Base-by-base conservation (phyloP, 2,888 invertebrate genomes). In the Lasioglossum marginatum region DNA sequence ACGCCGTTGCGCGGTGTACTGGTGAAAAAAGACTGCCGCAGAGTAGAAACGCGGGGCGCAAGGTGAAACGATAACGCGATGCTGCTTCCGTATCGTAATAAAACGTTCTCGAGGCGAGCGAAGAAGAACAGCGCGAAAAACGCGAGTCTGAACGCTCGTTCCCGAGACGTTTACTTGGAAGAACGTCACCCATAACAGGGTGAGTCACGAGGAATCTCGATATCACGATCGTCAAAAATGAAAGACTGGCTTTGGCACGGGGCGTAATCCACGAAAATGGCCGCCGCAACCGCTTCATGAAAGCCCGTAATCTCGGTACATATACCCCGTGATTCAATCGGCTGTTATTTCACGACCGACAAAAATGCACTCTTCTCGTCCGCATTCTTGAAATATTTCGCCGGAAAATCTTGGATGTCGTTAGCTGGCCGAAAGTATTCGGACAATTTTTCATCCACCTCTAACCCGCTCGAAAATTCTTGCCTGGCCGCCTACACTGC, bases 41-140 rank as follows among this genome's bases (percentile, higher is more conserved):
- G 63, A 75, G 45, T 23, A 52, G 52, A 52, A 23, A 52, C 23
- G 2, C 52, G 63, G 14, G 45, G 52, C 66, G 43, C 48, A 40
- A 27, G 31, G 76, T 48, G 74, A 81, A 48, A 79, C 85, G 87
- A 90, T 90, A 91, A 89, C 86, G 82, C 86, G 71, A 76, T 68
- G 79, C 23, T 57, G 70, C 66, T 80, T 77, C 82, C 79, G 90
- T 89, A 82, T 88, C 84, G 87, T 81, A 89, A 90, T 90, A 90
- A 90, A 90, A 76, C 71, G 79, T 85, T 86, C 82, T 85, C 80
- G 81, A 72, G 81, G 77, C 66, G 19, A 70, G 80, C n/a, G 45
- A 66, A 66, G 71, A 77, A 37, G 63, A 45, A 72, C 34, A 63
- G 70, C 60, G 45, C 19, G 66, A 80, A 71, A 82, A 78, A 68